Evolutionary conservation across 2,888 invertebrate species (phyloP).

Genomic region (Diogma glabrata): DNA sequence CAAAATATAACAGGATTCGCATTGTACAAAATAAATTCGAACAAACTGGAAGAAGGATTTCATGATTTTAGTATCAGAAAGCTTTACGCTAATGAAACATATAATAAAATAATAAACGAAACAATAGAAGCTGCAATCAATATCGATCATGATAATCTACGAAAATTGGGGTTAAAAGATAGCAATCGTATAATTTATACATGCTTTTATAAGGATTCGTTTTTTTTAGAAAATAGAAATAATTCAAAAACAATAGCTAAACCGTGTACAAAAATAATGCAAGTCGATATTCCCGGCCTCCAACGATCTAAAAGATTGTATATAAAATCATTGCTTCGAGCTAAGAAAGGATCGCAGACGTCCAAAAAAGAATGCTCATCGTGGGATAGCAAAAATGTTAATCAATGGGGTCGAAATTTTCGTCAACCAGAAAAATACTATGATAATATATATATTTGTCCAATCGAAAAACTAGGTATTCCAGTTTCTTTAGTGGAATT

Average conservation of each 20-base stretch:
- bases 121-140: neutral
- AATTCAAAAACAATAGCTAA: neutral
- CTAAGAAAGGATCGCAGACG: too few relatives aligned
- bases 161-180: neutral
- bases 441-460: neutral
- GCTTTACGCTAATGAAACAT: neutral
- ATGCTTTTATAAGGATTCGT: neutral
- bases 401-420: neutral
- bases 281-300: neutral
- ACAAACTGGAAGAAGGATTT: neutral
- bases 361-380: neutral
- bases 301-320: too few relatives aligned
- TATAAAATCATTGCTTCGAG: too few relatives aligned
- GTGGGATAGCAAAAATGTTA: neutral
- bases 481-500: too few relatives aligned
- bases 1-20: slow-evolving; percentile 1
- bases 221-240: neutral
- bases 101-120: neutral
- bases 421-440: neutral
- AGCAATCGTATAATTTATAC: neutral
- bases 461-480: neutral
- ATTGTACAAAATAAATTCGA: neutral
- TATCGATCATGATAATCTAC: neutral
- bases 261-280: neutral
- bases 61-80: neutral